phyloP scores from a whole-genome alignment of 2,113 vertebrate species.

The Willisornis vidua region DNA sequence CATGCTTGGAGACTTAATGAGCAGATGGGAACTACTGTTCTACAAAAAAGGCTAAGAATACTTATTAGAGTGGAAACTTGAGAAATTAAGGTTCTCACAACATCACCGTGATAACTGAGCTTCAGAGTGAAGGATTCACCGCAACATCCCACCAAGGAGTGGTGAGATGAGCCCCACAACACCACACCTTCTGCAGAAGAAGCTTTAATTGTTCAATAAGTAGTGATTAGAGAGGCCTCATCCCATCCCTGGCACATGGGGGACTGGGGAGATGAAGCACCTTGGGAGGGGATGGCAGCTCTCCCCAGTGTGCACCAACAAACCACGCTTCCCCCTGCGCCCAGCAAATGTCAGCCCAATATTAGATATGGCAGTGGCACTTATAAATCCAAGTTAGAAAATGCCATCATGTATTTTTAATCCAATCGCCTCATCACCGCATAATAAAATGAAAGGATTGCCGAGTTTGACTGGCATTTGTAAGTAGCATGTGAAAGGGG shows the following conservation, averaged over 20 bases:
- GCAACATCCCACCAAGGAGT: background rate
- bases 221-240: background rate
- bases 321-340: background rate
- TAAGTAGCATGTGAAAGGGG: conserved; percentile 70
- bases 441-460: conserved; percentile 68
- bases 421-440: conserved; percentile 62
- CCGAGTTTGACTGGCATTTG: conserved; percentile 71
- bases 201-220: background rate
- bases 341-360: conserved; percentile 57
- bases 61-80: background rate
- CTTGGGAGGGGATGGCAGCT: background rate
- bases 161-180: fast-evolving
- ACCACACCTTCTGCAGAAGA: background rate
- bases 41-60: background rate
- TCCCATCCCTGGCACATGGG: background rate
- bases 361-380: conserved; percentile 17
- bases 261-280: background rate
- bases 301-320: background rate
- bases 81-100: background rate
- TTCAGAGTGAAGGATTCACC: background rate
- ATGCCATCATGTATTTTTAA: conserved; percentile 80
- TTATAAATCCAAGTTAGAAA: conserved; percentile 68
- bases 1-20: background rate
- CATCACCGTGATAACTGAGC: background rate
- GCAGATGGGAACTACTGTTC: background rate